phyloP scores from a whole-genome alignment of 92 coral and sea anemone genomes.

The Pocillopora meandrina region DNA sequence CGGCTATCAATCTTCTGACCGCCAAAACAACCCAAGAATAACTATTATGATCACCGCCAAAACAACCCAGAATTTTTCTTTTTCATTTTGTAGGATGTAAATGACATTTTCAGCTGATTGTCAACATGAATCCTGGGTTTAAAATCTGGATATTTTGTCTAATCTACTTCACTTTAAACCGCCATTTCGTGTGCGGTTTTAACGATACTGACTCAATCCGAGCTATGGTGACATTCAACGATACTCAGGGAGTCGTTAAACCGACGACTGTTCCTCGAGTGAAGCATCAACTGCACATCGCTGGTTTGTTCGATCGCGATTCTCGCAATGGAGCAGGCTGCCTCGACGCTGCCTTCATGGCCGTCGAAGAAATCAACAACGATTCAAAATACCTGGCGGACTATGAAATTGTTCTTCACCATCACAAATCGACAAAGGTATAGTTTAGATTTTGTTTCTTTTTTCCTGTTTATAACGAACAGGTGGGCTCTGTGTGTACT shows the following conservation, averaged over 20 bases:
- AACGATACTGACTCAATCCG: slow-evolving; percentile 29
- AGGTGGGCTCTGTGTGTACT: slow-evolving; percentile 18
- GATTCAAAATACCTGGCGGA: slow-evolving; percentile 27
- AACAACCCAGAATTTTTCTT: slow-evolving; percentile 12
- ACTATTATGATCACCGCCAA: background rate
- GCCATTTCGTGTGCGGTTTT: background rate
- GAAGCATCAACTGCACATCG: slow-evolving; percentile 62
- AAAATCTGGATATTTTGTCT: slow-evolving; percentile 2
- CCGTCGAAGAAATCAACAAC: slow-evolving; percentile 82
- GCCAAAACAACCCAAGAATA: background rate
- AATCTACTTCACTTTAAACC: background rate
- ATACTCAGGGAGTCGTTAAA: background rate
- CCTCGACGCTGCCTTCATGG: slow-evolving; percentile 75
- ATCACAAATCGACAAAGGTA: slow-evolving; percentile 41
- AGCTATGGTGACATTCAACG: slow-evolving; percentile 11
- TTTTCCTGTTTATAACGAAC: background rate
- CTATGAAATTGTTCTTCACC: slow-evolving; percentile 24
- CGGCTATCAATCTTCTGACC: background rate
- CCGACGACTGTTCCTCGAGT: background rate
- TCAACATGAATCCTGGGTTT: slow-evolving; percentile 6
- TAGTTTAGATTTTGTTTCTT: background rate
- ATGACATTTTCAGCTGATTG: background rate
- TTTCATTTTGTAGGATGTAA: background rate
- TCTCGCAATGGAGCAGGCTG: slow-evolving; percentile 66
- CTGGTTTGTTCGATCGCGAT: slow-evolving; percentile 77